Base-by-base conservation (phyloP, 2,797 vertebrate genomes). In the Schizopygopsis malacanthus region DNA sequence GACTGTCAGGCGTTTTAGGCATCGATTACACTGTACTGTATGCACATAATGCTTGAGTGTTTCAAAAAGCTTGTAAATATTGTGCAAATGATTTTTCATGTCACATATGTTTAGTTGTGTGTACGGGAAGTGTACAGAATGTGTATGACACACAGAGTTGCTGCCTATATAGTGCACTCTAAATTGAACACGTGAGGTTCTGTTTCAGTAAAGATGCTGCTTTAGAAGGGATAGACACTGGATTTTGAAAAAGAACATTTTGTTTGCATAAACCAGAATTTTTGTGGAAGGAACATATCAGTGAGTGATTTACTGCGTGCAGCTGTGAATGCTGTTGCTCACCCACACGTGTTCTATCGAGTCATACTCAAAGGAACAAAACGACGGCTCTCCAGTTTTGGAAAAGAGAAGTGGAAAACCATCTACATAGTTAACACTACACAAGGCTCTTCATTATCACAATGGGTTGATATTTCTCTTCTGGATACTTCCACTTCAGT, bases 311-410 rank as follows among this genome's bases (percentile, higher is more conserved):
- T 65, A 45, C 43, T 20, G 22, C n/a, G 4, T 43, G 37, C 59
- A 47, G 78, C 78, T 79, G 78, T 33, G 18, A 47, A 20, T 12
- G 59, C 41, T 33, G 1, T 79, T 79, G 10, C 15, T 65, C 59
- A 47, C 59, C 59, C 78, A 79, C 78, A 79, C 41, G 2, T 79
- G 59, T 79, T 45, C 15, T 28, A 25, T 16, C 0, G n/a, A 45
- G 39, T 45, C 22, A 25, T 63, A 22, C 56, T 47, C 59, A 65
- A 65, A 65, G 59, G 41, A 79, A 79, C 59, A 33, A 79, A 15
- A 22, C 8, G 43, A 72, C 33, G 22, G 11, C 41, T 72, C 70
- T 72, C 39, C 41, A 72, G 20, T 72, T 72, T 45, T 72, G 41
- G 22, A 45, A 47, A 47, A 71, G 39, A 12, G 69, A 72, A 72